Conservation (phyloP, 2,113 vertebrate species). For the Crotalus viridis region DNA sequence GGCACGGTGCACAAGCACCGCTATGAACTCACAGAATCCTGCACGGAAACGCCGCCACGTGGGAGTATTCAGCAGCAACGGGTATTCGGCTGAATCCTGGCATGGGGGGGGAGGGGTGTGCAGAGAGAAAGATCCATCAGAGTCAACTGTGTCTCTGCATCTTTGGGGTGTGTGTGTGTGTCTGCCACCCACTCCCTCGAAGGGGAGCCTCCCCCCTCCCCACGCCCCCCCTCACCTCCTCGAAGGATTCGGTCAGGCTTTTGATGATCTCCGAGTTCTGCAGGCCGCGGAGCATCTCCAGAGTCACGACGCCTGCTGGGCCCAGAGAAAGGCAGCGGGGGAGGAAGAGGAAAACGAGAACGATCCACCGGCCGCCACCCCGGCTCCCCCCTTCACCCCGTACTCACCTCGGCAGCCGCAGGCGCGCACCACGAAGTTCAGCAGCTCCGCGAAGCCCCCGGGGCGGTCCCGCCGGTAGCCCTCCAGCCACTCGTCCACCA, state of each 20-base stretch:
- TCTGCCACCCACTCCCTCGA: background rate
- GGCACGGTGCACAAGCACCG: slow-evolving; percentile 73
- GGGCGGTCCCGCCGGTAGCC: slow-evolving; percentile 77
- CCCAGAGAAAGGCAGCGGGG: background rate
- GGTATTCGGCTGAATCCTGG: slow-evolving; percentile 81
- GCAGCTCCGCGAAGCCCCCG: slow-evolving; percentile 77
- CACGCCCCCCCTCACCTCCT: slow-evolving; percentile 74
- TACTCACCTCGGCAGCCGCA: slow-evolving; percentile 84
- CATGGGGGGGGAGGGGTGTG: background rate
- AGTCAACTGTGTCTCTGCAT: no score
- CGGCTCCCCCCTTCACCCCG: no score
- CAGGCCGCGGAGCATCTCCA: slow-evolving; percentile 79
- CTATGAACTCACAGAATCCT: slow-evolving; percentile 77
- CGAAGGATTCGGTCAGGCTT: slow-evolving; percentile 81
- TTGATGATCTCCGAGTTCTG: slow-evolving; percentile 85
- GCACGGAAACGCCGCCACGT: slow-evolving; percentile 76
- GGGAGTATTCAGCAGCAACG: slow-evolving; percentile 69
- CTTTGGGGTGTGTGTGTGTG: no score
- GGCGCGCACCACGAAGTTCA: slow-evolving; percentile 84
- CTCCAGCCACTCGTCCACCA: slow-evolving; percentile 88
- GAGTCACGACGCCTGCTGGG: slow-evolving; percentile 76
- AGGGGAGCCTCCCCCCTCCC: background rate
- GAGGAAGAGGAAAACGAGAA: background rate
- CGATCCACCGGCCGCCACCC: no score
- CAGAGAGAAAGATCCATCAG: background rate